Evolutionary conservation across 2,113 vertebrate species (phyloP).

Genomic region (Pluvialis apricaria): DNA sequence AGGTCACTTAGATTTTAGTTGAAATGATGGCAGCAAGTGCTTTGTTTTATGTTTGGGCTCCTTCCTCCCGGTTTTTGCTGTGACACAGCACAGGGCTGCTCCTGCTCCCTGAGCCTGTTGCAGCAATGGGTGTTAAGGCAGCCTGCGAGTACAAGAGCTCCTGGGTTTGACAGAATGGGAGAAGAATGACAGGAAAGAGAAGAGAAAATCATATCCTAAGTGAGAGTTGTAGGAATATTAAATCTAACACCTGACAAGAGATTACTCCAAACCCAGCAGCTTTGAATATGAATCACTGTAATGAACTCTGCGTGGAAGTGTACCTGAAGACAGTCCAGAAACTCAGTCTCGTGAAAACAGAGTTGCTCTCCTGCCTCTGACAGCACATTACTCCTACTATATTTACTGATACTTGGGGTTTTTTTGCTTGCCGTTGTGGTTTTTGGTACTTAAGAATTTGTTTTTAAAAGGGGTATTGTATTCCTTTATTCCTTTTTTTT

Average conservation of each 20-base stretch:
- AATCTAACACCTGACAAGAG: slow-evolving; percentile 29
- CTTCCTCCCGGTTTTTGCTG: neutral
- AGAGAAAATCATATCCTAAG: neutral
- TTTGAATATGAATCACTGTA: slow-evolving; percentile 43
- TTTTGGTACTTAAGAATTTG: neutral
- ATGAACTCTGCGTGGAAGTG: neutral
- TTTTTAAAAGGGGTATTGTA: neutral
- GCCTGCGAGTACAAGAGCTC: neutral
- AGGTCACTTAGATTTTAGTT: neutral
- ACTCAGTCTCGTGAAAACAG: neutral
- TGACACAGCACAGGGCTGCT: neutral
- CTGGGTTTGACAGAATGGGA: neutral
- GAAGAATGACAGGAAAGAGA: neutral
- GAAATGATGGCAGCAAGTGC: neutral
- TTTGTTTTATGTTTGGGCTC: neutral
- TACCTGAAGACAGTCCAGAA: neutral
- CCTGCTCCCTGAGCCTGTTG: neutral
- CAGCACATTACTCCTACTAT: neutral
- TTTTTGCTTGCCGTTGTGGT: neutral
- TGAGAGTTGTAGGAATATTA: slow-evolving; percentile 26
- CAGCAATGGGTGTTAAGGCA: neutral
- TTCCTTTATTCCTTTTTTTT: neutral
- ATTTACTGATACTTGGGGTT: neutral
- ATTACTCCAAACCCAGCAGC: neutral
- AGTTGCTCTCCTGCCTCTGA: neutral